Evolutionary conservation across 1,140 invertebrate species (phyloP).

Genomic region (Octopus sinensis): DNA sequence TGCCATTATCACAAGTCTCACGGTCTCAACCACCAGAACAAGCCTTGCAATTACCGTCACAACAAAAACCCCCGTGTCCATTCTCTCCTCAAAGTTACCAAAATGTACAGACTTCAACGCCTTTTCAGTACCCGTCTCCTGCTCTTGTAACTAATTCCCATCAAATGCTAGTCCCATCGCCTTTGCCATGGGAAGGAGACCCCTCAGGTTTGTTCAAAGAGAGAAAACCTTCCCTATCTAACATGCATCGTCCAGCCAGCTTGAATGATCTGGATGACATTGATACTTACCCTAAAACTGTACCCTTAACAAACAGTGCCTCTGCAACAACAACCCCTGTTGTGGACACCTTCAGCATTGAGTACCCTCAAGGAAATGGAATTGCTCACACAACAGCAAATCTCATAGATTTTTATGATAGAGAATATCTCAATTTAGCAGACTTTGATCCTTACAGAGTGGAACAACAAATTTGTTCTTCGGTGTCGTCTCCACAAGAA

Average conservation of each 20-base stretch:
- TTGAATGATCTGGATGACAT: background rate
- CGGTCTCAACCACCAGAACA: no score
- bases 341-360: no score
- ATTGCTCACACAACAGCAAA: background rate
- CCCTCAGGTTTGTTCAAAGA: background rate
- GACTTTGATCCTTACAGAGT: constrained; percentile 1
- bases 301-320: no score
- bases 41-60: no score
- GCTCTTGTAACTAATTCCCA: background rate
- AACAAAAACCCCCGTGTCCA: no score
- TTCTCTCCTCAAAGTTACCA: background rate
- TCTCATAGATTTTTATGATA: background rate
- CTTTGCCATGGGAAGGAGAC: no score
- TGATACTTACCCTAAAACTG: no score
- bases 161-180: no score
- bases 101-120: background rate
- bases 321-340: no score
- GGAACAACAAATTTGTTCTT: background rate
- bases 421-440: background rate
- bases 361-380: no score
- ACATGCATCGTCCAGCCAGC: background rate
- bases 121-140: background rate
- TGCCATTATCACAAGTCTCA: no score
- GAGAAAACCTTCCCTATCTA: background rate
- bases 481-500: no score